Base-by-base conservation (phyloP, 2,888 invertebrate species). In the Schrankia costaestrigalis region DNA sequence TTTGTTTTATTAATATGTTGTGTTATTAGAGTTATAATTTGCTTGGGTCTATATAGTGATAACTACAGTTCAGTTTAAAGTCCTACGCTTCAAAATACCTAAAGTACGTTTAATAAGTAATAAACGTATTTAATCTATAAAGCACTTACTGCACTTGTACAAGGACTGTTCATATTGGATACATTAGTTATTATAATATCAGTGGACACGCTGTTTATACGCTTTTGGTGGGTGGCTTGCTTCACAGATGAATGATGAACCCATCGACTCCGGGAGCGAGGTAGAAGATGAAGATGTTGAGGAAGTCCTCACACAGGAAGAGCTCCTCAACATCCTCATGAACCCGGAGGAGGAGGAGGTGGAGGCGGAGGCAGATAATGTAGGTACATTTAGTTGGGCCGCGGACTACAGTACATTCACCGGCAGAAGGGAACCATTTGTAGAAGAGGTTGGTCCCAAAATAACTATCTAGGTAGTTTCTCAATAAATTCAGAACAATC, bases 211-310 rank as follows among this genome's bases (percentile, higher is more conserved):
- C 19, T 18, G 11, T 27, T 7, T 12, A 18, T 27, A 19, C 9
- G 9, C 2, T 21, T 6, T 21, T 21, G 18, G 19, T 11, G 12
- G 18, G 12, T 13, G 12, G 9, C 7, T 11, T 23, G 4, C 7
- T 12, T 21, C 21, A 10, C 17, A 21, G 28, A 8, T 1, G 9
- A 5, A 12, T 1, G 22, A 22, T 3, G 21, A 29, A 9, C 15
- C 23, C 23, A 11, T 31, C 15, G 30, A 31, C 30, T 31, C 30
- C 6, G 21, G 27, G 2, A 27, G 27, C 11, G 18, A 27, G 18
- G 27, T 18, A n/a, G 11, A 18, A 11, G 18, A 27, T n/a, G 7
- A 27, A 11, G 27, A 5, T 8, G 26, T n/a, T n/a, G n/a, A n/a
- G n/a, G n/a, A n/a, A n/a, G n/a, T 14, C 9, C n/a, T 11, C 18